phyloP scores from a whole-genome alignment of 2,113 vertebrate species.

The Actenoides lindsayi region DNA sequence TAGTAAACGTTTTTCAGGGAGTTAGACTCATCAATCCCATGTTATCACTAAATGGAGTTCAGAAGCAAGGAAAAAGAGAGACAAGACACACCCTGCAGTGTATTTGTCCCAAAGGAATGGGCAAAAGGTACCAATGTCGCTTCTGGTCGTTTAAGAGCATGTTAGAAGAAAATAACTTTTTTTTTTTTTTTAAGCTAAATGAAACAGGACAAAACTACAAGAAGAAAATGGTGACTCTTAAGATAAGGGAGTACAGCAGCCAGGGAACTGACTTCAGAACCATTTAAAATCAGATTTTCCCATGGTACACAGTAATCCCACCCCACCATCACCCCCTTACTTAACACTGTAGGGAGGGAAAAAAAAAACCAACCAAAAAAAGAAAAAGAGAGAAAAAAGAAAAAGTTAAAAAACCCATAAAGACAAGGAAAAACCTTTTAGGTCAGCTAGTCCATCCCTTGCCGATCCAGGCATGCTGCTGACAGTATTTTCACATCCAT shows the following conservation, averaged over 20 bases:
- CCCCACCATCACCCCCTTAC: not conserved
- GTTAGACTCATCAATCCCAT: not conserved
- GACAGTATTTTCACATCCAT: conserved; percentile 31
- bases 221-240: not conserved
- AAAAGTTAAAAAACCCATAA: not conserved
- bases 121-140: not conserved
- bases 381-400: not conserved
- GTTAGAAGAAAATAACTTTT: not conserved
- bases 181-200: not conserved
- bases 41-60: not conserved
- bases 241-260: not conserved
- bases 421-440: conserved; percentile 21
- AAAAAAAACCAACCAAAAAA: not conserved
- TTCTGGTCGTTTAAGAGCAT: not conserved
- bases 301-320: not conserved
- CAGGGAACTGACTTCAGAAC: not conserved
- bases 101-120: not conserved
- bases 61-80: not conserved
- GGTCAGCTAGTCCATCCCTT: conserved; percentile 33
- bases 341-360: not conserved
- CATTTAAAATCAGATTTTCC: conserved; percentile 1
- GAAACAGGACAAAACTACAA: not conserved
- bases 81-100: not conserved
- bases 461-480: conserved; percentile 33
- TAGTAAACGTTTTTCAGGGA: not conserved